These are phyloP conservation scores for Actinemys pallida DNA, from an alignment of 2,113 vertebrate genomes.

Conservation along the genomic window DNA sequence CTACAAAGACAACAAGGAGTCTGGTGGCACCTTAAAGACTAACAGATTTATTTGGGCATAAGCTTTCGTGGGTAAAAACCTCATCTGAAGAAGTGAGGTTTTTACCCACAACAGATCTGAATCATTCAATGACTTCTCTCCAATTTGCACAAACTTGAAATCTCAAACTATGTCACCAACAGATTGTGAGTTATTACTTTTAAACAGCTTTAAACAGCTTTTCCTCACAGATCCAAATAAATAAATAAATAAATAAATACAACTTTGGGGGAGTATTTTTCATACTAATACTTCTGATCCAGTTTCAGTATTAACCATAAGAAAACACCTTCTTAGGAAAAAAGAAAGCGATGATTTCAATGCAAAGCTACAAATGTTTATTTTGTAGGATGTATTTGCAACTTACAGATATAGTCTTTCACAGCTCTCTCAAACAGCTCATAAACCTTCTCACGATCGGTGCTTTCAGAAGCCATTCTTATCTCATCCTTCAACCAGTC, in stretches of 20 bases:
- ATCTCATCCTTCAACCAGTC: conserved; percentile 98
- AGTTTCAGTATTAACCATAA: neutral
- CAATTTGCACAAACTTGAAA: neutral
- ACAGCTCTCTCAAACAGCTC: conserved; percentile 93
- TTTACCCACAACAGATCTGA: rapidly evolving
- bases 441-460: conserved; percentile 89
- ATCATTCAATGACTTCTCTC: neutral
- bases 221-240: neutral
- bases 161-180: neutral
- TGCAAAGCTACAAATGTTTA: rapidly evolving
- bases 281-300: neutral
- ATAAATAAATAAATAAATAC: neutral
- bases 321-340: neutral
- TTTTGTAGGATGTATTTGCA: rapidly evolving
- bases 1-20: too few species aligned
- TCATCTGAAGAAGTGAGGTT: too few species aligned
- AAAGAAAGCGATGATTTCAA: neutral
- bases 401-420: conserved; percentile 97
- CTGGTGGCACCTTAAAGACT: too few species aligned
- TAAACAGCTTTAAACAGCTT: neutral
- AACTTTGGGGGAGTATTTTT: neutral
- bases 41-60: too few species aligned
- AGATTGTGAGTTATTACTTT: neutral
- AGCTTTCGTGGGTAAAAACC: too few species aligned
- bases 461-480: conserved; percentile 85